Evolutionary conservation across 2,113 vertebrate species (phyloP).

Genomic region (Stigmatopora argus): DNA sequence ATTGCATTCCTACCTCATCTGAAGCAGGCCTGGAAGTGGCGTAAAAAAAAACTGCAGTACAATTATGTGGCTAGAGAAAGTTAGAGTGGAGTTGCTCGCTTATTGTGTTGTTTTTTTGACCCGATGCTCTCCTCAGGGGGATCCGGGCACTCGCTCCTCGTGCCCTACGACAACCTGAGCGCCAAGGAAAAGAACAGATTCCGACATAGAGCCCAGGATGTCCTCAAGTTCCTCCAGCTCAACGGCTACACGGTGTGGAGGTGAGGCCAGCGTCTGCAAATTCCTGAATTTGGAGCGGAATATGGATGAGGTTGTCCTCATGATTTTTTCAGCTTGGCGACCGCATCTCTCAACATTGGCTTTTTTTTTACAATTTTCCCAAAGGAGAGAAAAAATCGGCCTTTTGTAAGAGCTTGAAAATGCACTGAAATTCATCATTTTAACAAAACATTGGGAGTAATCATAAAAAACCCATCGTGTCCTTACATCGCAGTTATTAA

Average conservation of each 20-base stretch:
- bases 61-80: background rate
- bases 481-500: too few relatives aligned
- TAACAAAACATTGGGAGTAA: too few relatives aligned
- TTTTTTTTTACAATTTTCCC: background rate
- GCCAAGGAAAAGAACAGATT: slow-evolving; percentile 88
- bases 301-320: slow-evolving; percentile 1
- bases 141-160: slow-evolving; percentile 78
- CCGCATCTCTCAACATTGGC: background rate
- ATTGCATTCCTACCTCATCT: background rate
- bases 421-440: too few relatives aligned
- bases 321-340: background rate
- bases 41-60: background rate
- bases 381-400: too few relatives aligned
- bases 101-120: slow-evolving; percentile 2
- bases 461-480: too few relatives aligned
- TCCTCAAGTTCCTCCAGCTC: slow-evolving; percentile 90
- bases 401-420: too few relatives aligned
- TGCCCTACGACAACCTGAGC: slow-evolving; percentile 83
- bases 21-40: background rate
- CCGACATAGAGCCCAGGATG: slow-evolving; percentile 85
- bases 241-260: slow-evolving; percentile 89
- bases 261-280: slow-evolving; percentile 54
- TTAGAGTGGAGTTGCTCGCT: background rate
- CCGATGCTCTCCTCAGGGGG: slow-evolving; percentile 68
- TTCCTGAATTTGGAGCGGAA: background rate